phyloP scores from a whole-genome alignment of 1,140 invertebrate genomes.

The Drosophila parabipectinata region DNA sequence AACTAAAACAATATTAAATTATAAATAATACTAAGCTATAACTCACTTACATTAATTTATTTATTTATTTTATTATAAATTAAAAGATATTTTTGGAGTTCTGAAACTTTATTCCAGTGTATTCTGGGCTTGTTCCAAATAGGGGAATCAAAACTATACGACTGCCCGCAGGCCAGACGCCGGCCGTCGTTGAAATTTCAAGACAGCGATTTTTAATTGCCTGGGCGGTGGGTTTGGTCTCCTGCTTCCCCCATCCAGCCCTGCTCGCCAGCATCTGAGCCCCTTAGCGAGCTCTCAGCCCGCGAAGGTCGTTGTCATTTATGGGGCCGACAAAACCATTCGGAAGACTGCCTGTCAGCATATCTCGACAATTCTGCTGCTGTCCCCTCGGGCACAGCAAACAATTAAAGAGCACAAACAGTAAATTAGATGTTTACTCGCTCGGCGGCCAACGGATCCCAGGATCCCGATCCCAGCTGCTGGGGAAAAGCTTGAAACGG shows the following conservation, averaged over 20 bases:
- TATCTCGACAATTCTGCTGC: slow-evolving; percentile 19
- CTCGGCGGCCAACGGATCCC: slow-evolving; percentile 31
- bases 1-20: no score
- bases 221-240: slow-evolving; percentile 30
- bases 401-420: slow-evolving; percentile 63
- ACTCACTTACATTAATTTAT: no score
- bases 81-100: not conserved
- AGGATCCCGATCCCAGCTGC: slow-evolving; percentile 10
- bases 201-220: slow-evolving; percentile 72
- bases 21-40: no score
- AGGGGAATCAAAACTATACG: slow-evolving; percentile 34
- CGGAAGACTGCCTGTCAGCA: slow-evolving; percentile 23
- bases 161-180: slow-evolving; percentile 43
- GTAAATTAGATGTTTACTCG: slow-evolving; percentile 70
- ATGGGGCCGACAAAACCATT: slow-evolving; percentile 49
- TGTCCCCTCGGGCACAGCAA: slow-evolving; percentile 50
- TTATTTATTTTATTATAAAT: not conserved
- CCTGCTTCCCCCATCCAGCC: not conserved
- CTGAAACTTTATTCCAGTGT: slow-evolving; percentile 11
- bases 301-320: slow-evolving; percentile 55
- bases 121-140: not conserved
- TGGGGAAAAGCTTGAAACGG: slow-evolving; percentile 1
- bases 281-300: slow-evolving; percentile 2
- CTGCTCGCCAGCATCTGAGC: not conserved
- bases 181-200: slow-evolving; percentile 64